Conservation (phyloP, 1,140 invertebrate genomes). For the Trichonephila clavipes region DNA sequence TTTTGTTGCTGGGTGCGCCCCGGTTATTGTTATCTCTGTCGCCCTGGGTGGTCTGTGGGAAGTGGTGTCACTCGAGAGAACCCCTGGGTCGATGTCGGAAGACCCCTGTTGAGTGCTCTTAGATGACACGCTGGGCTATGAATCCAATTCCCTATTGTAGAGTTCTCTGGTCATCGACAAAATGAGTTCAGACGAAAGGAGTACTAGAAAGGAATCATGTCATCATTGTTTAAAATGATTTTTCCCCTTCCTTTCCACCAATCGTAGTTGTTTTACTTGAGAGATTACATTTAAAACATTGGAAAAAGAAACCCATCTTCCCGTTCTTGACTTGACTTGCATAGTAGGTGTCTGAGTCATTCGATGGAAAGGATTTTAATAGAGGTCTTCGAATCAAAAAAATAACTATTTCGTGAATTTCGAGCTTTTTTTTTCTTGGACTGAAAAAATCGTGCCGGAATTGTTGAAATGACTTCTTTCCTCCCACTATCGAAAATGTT, state of each 20-base stretch:
- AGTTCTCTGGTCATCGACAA: constrained; percentile 18
- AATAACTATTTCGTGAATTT: neutral
- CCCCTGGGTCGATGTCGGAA: constrained; percentile 41
- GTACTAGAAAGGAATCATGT: constrained; percentile 14
- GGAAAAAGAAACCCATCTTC: neutral
- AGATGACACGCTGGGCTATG: constrained; percentile 32
- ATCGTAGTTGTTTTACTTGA: neutral
- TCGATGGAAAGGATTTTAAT: neutral
- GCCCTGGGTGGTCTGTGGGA: constrained; percentile 33
- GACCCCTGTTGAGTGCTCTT: constrained; percentile 45
- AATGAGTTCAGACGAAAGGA: constrained; percentile 31
- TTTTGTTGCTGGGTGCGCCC: constrained; percentile 22
- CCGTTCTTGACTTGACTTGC: neutral
- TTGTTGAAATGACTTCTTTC: neutral
- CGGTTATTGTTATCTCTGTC: constrained; percentile 46
- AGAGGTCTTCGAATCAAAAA: neutral
- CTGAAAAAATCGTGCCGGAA: neutral
- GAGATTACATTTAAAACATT: constrained; percentile 23
- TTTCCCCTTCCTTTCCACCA: neutral
- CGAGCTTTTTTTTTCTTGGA: neutral
- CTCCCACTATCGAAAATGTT: neutral
- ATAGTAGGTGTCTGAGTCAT: neutral
- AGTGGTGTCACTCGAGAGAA: constrained; percentile 37
- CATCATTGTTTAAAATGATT: neutral
- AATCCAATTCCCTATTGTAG: constrained; percentile 47